Conservation (phyloP, 2,797 vertebrate genomes). For the Sylvia borin region DNA sequence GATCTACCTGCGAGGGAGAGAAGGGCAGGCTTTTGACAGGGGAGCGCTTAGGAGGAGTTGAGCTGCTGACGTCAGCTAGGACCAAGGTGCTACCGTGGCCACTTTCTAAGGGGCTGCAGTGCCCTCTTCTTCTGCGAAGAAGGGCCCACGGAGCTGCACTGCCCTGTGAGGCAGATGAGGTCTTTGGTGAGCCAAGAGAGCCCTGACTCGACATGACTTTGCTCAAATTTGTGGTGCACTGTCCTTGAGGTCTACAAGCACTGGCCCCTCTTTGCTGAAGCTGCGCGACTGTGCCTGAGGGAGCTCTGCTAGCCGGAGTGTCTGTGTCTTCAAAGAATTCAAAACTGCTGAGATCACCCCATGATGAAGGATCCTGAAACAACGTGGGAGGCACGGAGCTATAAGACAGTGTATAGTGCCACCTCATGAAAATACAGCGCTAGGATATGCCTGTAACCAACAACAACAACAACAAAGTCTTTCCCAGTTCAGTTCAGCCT, state of each 20-base stretch:
- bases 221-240: conserved; percentile 74
- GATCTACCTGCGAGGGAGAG: conserved; percentile 94
- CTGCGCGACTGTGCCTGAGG: conserved; percentile 72
- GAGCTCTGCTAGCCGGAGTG: conserved; percentile 75
- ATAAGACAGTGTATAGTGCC: conserved; percentile 76
- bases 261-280: conserved; percentile 75
- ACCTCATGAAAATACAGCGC: conserved; percentile 68
- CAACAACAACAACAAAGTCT: neutral
- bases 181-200: conserved; percentile 71
- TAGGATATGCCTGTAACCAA: conserved; percentile 35
- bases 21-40: conserved; percentile 89
- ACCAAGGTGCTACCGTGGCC: conserved; percentile 75
- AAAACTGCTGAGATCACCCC: conserved; percentile 84
- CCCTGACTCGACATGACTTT: conserved; percentile 71
- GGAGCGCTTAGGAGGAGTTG: conserved; percentile 83
- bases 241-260: conserved; percentile 71
- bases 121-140: conserved; percentile 78
- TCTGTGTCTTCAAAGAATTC: conserved; percentile 82
- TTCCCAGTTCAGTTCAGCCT: neutral
- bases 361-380: conserved; percentile 89
- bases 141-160: conserved; percentile 74
- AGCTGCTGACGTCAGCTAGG: conserved; percentile 81
- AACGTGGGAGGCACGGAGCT: conserved; percentile 82
- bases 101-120: conserved; percentile 71
- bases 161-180: conserved; percentile 78